Conservation (phyloP, 2,797 vertebrate species). For the Spinibarbus caldwelli region DNA sequence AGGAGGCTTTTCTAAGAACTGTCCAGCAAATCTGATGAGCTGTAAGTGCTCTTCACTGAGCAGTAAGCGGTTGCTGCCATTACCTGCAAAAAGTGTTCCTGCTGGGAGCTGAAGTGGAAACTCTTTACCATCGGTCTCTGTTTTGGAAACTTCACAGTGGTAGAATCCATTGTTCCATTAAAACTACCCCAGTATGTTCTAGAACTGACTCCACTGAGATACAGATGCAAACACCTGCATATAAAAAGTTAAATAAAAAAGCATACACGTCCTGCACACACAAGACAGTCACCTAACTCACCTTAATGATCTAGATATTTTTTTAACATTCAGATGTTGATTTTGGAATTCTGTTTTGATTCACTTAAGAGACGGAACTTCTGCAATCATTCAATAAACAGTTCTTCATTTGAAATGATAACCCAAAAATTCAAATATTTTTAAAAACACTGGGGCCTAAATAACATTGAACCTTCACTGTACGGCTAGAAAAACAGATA, state of each 20-base stretch:
- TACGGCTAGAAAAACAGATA: neutral
- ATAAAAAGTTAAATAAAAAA: neutral
- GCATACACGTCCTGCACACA: neutral
- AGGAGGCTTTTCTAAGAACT: slow-evolving; percentile 49
- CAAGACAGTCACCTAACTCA: no score
- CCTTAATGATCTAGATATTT: neutral
- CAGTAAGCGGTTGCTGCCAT: slow-evolving; percentile 32
- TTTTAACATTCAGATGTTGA: neutral
- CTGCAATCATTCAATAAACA: neutral
- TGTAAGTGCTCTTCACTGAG: slow-evolving; percentile 30
- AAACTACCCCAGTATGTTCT: neutral
- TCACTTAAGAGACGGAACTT: neutral
- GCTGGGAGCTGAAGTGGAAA: slow-evolving; percentile 16
- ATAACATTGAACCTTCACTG: neutral
- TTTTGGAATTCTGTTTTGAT: no score
- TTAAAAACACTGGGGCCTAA: neutral
- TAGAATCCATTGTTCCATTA: slow-evolving; percentile 17
- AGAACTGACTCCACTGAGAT: neutral
- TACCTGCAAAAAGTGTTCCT: slow-evolving; percentile 43
- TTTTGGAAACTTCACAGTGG: slow-evolving; percentile 38
- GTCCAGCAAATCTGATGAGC: slow-evolving; percentile 40
- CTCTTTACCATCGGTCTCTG: slow-evolving; percentile 7
- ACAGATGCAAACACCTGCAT: slow-evolving; percentile 4
- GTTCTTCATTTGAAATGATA: neutral
- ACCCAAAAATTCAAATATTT: neutral